Evolutionary conservation across 2,797 vertebrate genomes (phyloP), one percentile per base, ranked within the genome.

Genomic region (Tenualosa thibaudeaui): DNA sequence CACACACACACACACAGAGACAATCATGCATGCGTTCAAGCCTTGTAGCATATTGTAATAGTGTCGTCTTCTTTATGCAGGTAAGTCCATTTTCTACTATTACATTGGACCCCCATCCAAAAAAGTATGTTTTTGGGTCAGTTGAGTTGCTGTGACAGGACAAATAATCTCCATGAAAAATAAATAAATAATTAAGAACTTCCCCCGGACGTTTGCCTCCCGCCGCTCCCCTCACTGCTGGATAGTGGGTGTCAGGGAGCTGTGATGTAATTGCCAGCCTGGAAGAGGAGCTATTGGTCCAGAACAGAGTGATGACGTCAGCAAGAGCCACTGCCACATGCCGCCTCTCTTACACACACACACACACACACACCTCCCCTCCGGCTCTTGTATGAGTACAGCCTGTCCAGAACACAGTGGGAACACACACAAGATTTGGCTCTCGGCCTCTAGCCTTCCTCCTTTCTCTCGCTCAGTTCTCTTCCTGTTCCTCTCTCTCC

Each of bases 351-450:
- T n/a, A 84, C 60, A 10, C n/a, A 6, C n/a, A 9, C 60, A 46
- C 26, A 22, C 60, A 26, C 50, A 65, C 22, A 24, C 60, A 40
- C 82, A 83, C 78, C 82, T 84, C 83, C 82, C 85, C 86, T 78
- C 82, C 84, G 85, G 84, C 89, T 88, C 89, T 86, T 86, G 89
- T 90, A 89, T 88, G 90, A 93, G 92, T 91, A 91, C 91, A 92
- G 86, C 88, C 87, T 92, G 91, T 93, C 92, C 92, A 91, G 91
- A 90, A 92, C 92, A 92, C 90, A 91, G 89, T 89, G 71, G 85
- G 75, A 85, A 85, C 86, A 86, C 43, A 83, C 85, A 89, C 87
- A 90, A 88, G 54, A 90, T 93, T 89, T 90, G 85, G 88, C 90
- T 91, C 26, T 71, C 88, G 86, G 91, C 90, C 92, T 87, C 83